Base-by-base conservation (phyloP, 2,113 vertebrate genomes). In the Oryzias woworae region DNA sequence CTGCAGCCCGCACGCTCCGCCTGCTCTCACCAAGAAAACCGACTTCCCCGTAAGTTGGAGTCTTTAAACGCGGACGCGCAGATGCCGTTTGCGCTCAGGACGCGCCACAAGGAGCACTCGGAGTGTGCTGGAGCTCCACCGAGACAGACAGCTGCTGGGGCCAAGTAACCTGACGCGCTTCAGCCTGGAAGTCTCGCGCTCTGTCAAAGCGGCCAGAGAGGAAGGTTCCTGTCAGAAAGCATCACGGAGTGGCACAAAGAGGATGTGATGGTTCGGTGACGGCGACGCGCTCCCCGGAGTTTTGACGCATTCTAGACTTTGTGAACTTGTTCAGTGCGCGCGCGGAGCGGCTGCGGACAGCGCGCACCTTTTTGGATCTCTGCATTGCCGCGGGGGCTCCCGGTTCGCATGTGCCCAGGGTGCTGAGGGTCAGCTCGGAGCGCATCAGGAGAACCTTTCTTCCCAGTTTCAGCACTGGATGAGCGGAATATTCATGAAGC, bases 401-500 rank as follows among this genome's bases (percentile, higher is more conserved):
- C 18, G 57, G 75, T 75, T 53, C 66, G 69, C 68, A 60, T 68
- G 71, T 41, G 71, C 67, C 52, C 62, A 72, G 75, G 63, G 68
- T 57, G 58, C 65, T 77, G 58, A 65, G 71, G 46, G 62, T 24
- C 61, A 73, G 43, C 46, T 68, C 66, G 78, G 66, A 74, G 75
- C 71, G 71, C 72, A 66, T 43, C 73, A 62, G 80, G 87, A 87
- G 75, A 61, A 81, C 58, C 78, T 48, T 80, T 74, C 80, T 85
- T 86, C 81, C 81, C 69, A 58, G 65, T 73, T 78, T 65, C 78
- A 81, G 75, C 82, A 58, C 7, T 62, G 78, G 65, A 74, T 74
- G 84, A 81, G 84, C 63, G 84, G 85, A 90, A 76, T 87, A 90
- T 90, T 92, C 85, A 92, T 92, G 88, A 92, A 87, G 87, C 87